A percentile compares a stretch with the other conserved stretches of the same genome.
These are phyloP conservation scores for Stomatorhinus ivindoensis DNA, from an alignment of 2,113 vertebrate species.

Conservation along the genomic window DNA sequence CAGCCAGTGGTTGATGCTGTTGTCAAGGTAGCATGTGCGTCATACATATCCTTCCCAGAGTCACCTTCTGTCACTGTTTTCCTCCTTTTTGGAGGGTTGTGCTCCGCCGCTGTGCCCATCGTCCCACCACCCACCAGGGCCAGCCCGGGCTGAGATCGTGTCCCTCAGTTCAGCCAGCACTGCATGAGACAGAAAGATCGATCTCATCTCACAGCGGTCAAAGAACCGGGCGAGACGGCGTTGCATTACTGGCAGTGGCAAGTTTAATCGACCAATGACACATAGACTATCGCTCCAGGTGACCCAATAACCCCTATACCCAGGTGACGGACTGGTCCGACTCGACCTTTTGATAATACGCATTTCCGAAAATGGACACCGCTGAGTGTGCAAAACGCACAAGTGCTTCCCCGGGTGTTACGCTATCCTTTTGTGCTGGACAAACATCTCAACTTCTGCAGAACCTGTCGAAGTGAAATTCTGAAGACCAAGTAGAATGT, in stretches of 20 bases:
- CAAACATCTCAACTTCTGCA: neutral
- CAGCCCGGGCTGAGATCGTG: conserved; percentile 25
- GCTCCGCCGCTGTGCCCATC: conserved; percentile 16
- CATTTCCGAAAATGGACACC: neutral
- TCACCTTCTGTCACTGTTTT: neutral
- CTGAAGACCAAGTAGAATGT: neutral
- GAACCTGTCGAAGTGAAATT: neutral
- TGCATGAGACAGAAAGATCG: conserved; percentile 25
- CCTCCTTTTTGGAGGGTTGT: neutral
- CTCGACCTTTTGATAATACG: neutral
- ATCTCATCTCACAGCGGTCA: neutral
- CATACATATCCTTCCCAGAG: neutral
- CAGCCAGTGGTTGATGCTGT: neutral
- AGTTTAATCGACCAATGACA: neutral
- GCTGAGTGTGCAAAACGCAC: neutral
- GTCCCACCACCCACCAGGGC: conserved; percentile 18
- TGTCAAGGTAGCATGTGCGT: neutral
- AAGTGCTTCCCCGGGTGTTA: neutral
- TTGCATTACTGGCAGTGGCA: neutral
- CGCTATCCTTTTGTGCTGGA: neutral
- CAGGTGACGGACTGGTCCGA: neutral
- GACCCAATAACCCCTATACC: neutral
- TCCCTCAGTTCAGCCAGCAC: conserved; percentile 53
- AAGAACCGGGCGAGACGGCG: no score
- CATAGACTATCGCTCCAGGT: neutral